These are phyloP conservation scores for Lordiphosa fenestrarum DNA, from an alignment of 2,888 invertebrate species.

Conservation along the genomic window DNA sequence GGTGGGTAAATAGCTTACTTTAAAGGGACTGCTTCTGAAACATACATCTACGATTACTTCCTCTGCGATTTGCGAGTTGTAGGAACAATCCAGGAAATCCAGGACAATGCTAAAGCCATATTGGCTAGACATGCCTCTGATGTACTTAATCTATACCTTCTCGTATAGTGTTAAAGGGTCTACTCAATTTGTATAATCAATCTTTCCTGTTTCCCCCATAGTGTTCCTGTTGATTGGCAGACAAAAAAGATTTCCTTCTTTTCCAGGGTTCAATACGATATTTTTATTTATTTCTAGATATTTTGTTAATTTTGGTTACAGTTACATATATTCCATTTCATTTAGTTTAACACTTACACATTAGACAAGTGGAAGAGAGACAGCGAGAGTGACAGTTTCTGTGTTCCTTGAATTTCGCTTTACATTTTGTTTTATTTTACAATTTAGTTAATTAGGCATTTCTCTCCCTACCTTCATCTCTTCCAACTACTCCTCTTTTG, in stretches of 20 bases:
- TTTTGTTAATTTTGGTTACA: constrained; percentile 32
- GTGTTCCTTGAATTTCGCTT: constrained; percentile 24
- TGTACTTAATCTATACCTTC: too few species aligned
- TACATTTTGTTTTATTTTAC: constrained; percentile 28
- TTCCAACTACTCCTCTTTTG: constrained; percentile 20
- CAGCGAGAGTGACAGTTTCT: constrained; percentile 5
- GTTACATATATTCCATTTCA: constrained; percentile 32
- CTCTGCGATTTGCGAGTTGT: too few species aligned
- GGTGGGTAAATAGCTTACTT: too few species aligned
- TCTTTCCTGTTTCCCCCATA: too few species aligned
- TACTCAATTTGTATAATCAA: too few species aligned
- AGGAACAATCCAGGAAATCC: too few species aligned
- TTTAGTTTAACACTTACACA: constrained; percentile 46
- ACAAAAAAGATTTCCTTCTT: constrained; percentile 1
- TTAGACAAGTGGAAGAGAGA: constrained; percentile 25
- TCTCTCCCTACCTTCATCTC: constrained; percentile 18
- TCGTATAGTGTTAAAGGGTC: too few species aligned
- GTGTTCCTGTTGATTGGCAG: too few species aligned
- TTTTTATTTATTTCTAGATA: constrained; percentile 40
- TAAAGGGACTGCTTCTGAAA: too few species aligned
- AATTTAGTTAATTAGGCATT: constrained; percentile 28
- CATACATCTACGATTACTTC: too few species aligned
- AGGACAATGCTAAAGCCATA: too few species aligned
- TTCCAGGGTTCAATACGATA: constrained; percentile 63
- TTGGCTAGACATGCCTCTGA: too few species aligned